Base-by-base conservation (phyloP, 2,113 vertebrate genomes). In the Rhabdomys dilectus region DNA sequence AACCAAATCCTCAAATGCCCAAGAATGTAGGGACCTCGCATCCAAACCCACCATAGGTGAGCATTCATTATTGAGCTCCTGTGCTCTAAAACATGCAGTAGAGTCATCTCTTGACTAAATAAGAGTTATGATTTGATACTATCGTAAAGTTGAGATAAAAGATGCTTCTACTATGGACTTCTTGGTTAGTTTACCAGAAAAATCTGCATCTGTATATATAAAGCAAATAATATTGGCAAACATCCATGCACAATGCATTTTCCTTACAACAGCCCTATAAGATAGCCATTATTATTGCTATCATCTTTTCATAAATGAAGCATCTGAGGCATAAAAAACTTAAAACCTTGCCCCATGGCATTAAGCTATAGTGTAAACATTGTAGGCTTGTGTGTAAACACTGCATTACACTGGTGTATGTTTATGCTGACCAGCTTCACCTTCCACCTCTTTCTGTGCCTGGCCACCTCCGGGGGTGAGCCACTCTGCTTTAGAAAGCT, bases 61-160 rank as follows among this genome's bases (percentile, higher is more conserved):
- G 11, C 34, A 17, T 45, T 80, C 76, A 21, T 39, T 68, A 64
- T 68, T 96, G 39, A n/a, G 76, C 5, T 17, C 42, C 56, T 53
- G 0, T 89, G 51, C 22, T 56, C 29, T 60, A 17, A 64, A 45
- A 51, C 16, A 13, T 76, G 24, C 66, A 68, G 42, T 87, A 34
- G 17, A 87, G 31, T 13, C 42, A 85, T 22, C 51, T 42, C 73
- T 84, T 87, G 53, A 31, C 72, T 95, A 94, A 94, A 60, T 90
- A 48, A 77, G 78, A 85, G 17, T 26, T 75, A 5, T 89, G 68
- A 82, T 78, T 81, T 93, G 75, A 93, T 66, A 62, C 6, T n/a
- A 1, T 29, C 58, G 34, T 48, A 82, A 87, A 84, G 34, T 36
- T 75, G 31, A 82, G 53, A 81, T 56, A 84, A 88, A 58, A 81